Evolutionary conservation across 2,113 vertebrate genomes (phyloP), one percentile per base, ranked within the genome.

Genomic region (Malurus cyaneus): DNA sequence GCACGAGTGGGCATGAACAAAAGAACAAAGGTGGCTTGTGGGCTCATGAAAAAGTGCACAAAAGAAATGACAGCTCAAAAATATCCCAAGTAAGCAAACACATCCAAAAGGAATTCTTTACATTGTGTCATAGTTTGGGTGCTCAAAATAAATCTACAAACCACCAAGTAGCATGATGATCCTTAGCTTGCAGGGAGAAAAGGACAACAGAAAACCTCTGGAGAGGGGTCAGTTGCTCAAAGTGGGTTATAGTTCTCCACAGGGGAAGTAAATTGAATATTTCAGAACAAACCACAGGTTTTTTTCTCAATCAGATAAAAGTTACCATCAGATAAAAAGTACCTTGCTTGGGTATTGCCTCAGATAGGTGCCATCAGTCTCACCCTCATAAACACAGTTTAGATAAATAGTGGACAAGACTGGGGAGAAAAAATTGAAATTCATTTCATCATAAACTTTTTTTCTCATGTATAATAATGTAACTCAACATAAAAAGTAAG

Each of bases 141-240:
- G 15, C 32, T 69, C 46, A 28, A 41, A 50, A 4, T 41, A 46
- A 49, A 28, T 34, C 60, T 49, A 7, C 16, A 69, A 18, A 34
- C 41, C 9, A 5, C 13, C 23, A 4, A 21, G 12, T 16, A 6
- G 1, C 1, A 6, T 12, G 23, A 12, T 11, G 9, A 14, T 73
- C 12, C 31, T 61, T 18, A 25, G 14, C 7, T 81, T 61, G 36
- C 36, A 74, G 23, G 34, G 46, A 54, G 18, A 44, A 70, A 32
- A 16, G 28, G 17, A 44, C 31, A 57, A 5, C 0, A 60, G 49
- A 12, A 64, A 65, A 57, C 12, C 12, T 25, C 39, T 61, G 29
- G 16, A 77, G 31, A 49, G 17, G 5, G 4, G 6, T 52, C 67
- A n/a, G 1, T 23, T 69, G 3, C 49, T 56, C 65, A 18, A 10